Evolutionary conservation across 2,113 vertebrate species (phyloP), one percentile per base, ranked within the genome.

Genomic region (Microtus montanus): DNA sequence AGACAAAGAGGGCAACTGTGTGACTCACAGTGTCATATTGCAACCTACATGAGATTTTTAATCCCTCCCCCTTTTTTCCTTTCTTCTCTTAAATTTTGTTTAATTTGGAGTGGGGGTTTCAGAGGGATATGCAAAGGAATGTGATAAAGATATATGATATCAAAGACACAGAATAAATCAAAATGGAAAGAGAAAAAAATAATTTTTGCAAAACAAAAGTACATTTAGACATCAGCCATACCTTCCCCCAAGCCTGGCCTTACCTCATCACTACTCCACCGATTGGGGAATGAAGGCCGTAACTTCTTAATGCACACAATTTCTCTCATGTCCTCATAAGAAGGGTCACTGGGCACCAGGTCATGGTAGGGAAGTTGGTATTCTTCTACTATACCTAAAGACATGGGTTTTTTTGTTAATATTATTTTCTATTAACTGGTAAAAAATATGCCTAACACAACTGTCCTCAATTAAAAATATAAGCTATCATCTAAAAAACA

Each of bases 211-310:
- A 70, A 49, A 38, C 33, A 20, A 73, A 82, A 66, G 38, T 33
- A 4, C 3, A 20, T 38, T 35, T 12, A 5, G 20, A 92, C 12
- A 11, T 49, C 14, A 15, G 4, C 4, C 9, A 1, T 1, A 22
- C 17, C 38, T 26, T 9, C 2, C 71, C 15, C 17, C 6, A 1
- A 10, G 38, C 17, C 82, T 35, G 30, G 28, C 5, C 97, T 95
- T 97, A 99, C 99, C 99, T 99, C 99, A 75, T 99, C 99, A 4
- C 99, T 99, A 95, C 98, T 99, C 99, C 99, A 99, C 84, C 99
- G 98, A 97, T 99, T 99, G 78, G 99, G 99, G 96, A 99, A 99
- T 0, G 99, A 99, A 7, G 99, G 99, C 0, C 99, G 98, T 10
- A 99, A 98, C 77, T 98, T 99, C 98, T 99, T 99, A 97, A 99